Base-by-base conservation (phyloP, 2,113 vertebrate genomes). In the Cyprinodon brontotheroides region DNA sequence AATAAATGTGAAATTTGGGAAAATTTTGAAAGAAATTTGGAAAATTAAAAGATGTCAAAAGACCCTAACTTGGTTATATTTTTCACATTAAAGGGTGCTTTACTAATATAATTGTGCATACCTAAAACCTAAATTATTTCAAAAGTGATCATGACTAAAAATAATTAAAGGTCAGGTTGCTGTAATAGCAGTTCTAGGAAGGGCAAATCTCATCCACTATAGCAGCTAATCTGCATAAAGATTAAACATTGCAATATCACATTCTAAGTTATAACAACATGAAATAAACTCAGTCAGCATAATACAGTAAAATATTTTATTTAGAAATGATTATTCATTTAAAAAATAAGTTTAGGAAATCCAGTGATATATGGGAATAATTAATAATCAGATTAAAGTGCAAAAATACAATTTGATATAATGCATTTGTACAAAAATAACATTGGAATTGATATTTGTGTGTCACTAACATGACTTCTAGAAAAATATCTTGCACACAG, bases 331-430 rank as follows among this genome's bases (percentile, higher is more conserved):
- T 95, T 93, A 96, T 97, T 97, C 94, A 96, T 97, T 97, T 96
- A 94, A 93, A 95, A 94, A 96, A 96, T 95, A 95, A 92, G 94
- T 95, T 96, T 93, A 91, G 85, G 92, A 95, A 93, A 96, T 99
- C 97, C 96, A 98, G 97, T 99, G 97, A 97, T 97, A 98, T 94
- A 98, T 97, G 96, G 95, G 95, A 95, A 95, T 96, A 96, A 96
- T 93, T 94, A 96, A 96, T 95, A 95, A 96, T 96, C 95, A 96
- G 95, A 94, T 94, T 98, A 99, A 99, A 98, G 97, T 99, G 97
- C 98, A 97, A 98, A 96, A 96, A 96, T 97, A 96, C 93, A 94
- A 78, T 93, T 74, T 87, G 70, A 86, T 89, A 88, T 88, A 87
- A 94, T 89, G 83, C 90, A 89, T 94, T 92, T 94, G 94, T 94